Evolutionary conservation across 1,140 invertebrate genomes (phyloP).

Genomic region (Sarcophaga bullata): DNA sequence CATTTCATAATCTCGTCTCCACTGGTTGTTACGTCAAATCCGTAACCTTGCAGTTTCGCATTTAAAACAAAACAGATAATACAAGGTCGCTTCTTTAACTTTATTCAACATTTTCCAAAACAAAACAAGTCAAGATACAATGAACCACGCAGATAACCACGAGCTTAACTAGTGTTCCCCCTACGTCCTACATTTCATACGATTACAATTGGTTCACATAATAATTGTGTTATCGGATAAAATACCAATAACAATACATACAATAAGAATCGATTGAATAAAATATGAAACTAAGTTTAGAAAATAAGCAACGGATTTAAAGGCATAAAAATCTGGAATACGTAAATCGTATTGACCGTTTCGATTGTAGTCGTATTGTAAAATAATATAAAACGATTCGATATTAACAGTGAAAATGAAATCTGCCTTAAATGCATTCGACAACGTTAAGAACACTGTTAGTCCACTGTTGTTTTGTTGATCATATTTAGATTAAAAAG

Average conservation of each 20-base stretch:
- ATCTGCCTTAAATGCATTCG: background rate
- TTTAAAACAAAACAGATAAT: background rate
- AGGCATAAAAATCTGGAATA: background rate
- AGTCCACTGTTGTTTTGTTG: too few relatives aligned
- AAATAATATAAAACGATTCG: background rate
- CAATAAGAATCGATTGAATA: background rate
- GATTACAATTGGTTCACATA: constrained; percentile 1
- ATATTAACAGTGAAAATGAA: background rate
- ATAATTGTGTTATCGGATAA: background rate
- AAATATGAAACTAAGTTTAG: background rate
- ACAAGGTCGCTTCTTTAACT: background rate
- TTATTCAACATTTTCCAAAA: background rate
- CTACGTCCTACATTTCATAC: background rate
- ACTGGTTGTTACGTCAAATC: constrained; percentile 20
- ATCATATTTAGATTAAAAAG: too few relatives aligned
- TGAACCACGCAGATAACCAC: background rate
- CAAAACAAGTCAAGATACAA: background rate
- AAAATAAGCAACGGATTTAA: background rate
- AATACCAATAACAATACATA: background rate
- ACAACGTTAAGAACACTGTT: too few relatives aligned
- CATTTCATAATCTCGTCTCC: constrained; percentile 12
- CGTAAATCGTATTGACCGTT: background rate
- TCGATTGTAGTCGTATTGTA: background rate
- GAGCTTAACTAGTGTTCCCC: background rate
- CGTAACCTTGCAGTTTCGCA: background rate